Evolutionary conservation across 2,888 invertebrate genomes (phyloP), one percentile per base, ranked within the genome.

Genomic region (Pristionchus entomophagus): DNA sequence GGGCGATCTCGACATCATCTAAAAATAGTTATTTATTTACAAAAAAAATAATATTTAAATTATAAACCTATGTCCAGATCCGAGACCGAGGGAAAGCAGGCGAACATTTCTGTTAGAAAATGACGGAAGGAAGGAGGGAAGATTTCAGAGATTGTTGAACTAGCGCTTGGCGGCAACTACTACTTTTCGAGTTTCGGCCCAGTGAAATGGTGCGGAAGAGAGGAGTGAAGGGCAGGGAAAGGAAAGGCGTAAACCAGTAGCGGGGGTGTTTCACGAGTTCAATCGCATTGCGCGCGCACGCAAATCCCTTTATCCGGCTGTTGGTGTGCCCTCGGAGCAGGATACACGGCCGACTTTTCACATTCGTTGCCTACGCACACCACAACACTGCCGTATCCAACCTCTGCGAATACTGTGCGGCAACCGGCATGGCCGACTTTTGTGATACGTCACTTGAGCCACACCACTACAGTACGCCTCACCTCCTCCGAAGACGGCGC

Each of bases 1-100:
- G 73, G 0, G 73, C 73, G 73, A 73, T 73, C 41, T 73, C 73
- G 73, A 73, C 41, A 26, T 73, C 73, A 26, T 73, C 73, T 73
- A 26, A 26, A 73, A 26, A 26, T 45, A 26, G 10, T 5, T 41
- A 73, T n/a, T n/a, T n/a, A 22, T 0, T n/a, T 38, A 26, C n/a
- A 38, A 14, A 3, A 41, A n/a, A n/a, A 41, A 41, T 22, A n/a
- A n/a, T n/a, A n/a, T 45, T 26, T 1, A 32, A 45, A 73, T n/a
- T 38, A 12, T 2, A 26, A n/a, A 8, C n/a, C n/a, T 26, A 22
- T 26, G n/a, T 73, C 73, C 45, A 73, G 26, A 45, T 73, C 73
- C 0, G 73, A 38, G n/a, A 26, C 73, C 2, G 73, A n/a, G 3
- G 73, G 73, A 73, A 73, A 73, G 73, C 73, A 73, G 45, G 73